phyloP scores from a whole-genome alignment of 2,113 vertebrate genomes.

The Sander lucioperca region DNA sequence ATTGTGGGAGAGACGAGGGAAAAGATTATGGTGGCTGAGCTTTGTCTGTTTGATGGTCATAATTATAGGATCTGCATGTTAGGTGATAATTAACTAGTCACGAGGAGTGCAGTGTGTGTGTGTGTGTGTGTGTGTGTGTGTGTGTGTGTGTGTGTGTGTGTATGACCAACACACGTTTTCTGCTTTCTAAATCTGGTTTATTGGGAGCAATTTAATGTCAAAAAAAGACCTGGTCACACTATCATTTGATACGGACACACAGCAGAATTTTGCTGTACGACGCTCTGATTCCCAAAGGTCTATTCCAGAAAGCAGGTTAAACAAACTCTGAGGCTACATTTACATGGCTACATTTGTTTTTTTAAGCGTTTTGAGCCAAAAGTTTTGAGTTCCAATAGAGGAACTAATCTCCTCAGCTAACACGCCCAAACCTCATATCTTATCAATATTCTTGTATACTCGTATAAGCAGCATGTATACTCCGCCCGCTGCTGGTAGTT shows the following conservation, averaged over 20 bases:
- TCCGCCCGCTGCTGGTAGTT: too few species aligned
- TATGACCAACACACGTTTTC: not conserved
- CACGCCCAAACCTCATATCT: too few species aligned
- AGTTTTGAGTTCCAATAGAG: too few species aligned
- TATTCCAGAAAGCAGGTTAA: too few species aligned
- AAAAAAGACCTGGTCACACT: not conserved
- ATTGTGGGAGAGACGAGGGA: slow-evolving; percentile 26
- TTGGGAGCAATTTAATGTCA: not conserved
- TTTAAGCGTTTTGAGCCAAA: too few species aligned
- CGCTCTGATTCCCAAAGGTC: not conserved
- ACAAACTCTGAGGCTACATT: too few species aligned
- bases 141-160: not conserved
- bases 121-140: slow-evolving; percentile 5
- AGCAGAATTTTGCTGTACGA: not conserved
- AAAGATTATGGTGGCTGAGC: slow-evolving; percentile 39
- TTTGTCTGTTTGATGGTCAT: slow-evolving; percentile 62
- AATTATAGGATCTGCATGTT: slow-evolving; percentile 77
- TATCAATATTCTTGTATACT: too few species aligned
- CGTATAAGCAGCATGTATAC: too few species aligned
- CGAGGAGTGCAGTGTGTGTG: not conserved
- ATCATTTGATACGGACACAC: not conserved
- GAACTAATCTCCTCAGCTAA: too few species aligned
- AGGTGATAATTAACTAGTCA: slow-evolving; percentile 80
- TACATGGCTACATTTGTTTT: too few species aligned
- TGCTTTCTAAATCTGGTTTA: not conserved